A percentile compares a stretch with the other conserved stretches of the same genome.
Evolutionary conservation across 2,797 vertebrate species (phyloP).

Genomic region (Poeciliopsis presidionis): DNA sequence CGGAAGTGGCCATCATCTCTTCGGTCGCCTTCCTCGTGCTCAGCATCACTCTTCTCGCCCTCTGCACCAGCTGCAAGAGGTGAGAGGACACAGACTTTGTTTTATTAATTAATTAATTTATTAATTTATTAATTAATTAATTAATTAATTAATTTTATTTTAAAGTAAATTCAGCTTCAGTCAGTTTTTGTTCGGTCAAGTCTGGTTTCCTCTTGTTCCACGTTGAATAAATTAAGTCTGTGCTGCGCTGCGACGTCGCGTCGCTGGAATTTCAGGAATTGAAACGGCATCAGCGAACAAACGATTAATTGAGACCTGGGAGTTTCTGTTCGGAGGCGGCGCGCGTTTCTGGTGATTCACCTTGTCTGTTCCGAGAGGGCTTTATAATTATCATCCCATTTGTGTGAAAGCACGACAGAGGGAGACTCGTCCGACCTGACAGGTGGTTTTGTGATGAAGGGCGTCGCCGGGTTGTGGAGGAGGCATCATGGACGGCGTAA

Average conservation of each 20-base stretch:
- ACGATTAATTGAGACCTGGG: background rate
- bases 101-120: no score
- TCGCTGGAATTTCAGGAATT: conserved; percentile 4
- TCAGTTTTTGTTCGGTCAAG: background rate
- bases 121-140: no score
- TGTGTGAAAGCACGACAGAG: background rate
- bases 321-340: conserved; percentile 4
- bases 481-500: background rate
- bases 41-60: conserved; percentile 56
- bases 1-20: conserved; percentile 67
- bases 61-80: conserved; percentile 71
- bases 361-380: background rate
- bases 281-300: background rate
- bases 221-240: background rate
- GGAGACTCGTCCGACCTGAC: conserved; percentile 62
- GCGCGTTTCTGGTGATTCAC: conserved; percentile 13
- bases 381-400: conserved; percentile 23
- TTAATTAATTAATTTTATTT: no score
- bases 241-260: background rate
- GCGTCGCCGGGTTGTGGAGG: conserved; percentile 52
- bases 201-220: background rate
- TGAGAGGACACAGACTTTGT: conserved; percentile 35
- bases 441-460: conserved; percentile 39
- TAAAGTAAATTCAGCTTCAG: background rate
- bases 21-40: conserved; percentile 67